These are phyloP conservation scores for Lasioglossum leucozonium DNA, from an alignment of 2,888 invertebrate species.

Conservation along the genomic window DNA sequence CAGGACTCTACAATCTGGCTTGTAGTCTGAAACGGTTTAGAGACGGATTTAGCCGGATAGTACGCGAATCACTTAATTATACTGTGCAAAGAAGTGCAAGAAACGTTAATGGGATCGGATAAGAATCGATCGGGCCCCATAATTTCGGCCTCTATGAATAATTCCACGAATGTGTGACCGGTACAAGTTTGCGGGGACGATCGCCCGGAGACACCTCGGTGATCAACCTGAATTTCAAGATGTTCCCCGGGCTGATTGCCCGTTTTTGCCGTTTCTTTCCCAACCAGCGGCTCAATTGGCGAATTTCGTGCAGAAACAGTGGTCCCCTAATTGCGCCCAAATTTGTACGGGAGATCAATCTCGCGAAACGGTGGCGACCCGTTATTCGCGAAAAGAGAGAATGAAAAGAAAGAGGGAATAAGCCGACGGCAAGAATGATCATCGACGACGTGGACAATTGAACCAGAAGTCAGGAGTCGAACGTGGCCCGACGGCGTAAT, in stretches of 20 bases:
- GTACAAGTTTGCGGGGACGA: background rate
- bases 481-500: slow-evolving; percentile 49
- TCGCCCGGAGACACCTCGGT: background rate
- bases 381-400: slow-evolving; percentile 17
- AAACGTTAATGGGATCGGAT: background rate
- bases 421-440: background rate
- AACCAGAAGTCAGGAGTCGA: slow-evolving; percentile 21
- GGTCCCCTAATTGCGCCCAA: slow-evolving; percentile 8
- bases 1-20: background rate
- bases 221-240: slow-evolving; percentile 2
- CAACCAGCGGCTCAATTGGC: slow-evolving; percentile 9
- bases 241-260: background rate
- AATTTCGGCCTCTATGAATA: slow-evolving; percentile 1
- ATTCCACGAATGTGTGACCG: slow-evolving; percentile 5
- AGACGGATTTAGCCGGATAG: background rate
- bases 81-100: background rate
- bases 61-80: background rate
- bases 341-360: slow-evolving; percentile 36
- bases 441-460: background rate
- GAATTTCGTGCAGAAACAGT: slow-evolving; percentile 1
- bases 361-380: slow-evolving; percentile 10
- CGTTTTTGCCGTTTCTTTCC: slow-evolving; percentile 14
- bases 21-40: background rate
- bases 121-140: background rate
- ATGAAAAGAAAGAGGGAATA: background rate